Base-by-base conservation (phyloP, 2,113 vertebrate genomes). In the Oreochromis aureus region DNA sequence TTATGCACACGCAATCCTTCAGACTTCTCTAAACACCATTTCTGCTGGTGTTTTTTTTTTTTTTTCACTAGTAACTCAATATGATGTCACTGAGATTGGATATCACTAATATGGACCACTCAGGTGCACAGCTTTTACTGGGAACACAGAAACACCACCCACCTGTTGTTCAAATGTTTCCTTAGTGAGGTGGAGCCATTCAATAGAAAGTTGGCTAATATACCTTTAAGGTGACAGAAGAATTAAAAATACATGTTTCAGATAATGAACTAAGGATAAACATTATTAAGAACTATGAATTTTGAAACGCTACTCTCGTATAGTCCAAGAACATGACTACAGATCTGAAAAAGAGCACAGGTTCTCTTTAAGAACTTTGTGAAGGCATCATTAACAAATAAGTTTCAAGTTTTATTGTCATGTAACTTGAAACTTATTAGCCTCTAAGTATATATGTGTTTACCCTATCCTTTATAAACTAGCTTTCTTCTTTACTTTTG, bases 1-100 rank as follows among this genome's bases (percentile, higher is more conserved):
- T 32, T n/a, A 39, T 39, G 61, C 1, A 66, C 32, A 66, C 10
- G 4, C 18, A n/a, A 0, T 66, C 61, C 32, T 39, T 66, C 61
- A 66, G 18, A 66, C 32, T 1, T 0, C 61, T 39, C 10, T 12
- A 36, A 66, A 66, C 32, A 66, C 18, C 10, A n/a, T 36, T 39
- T 36, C 32, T 66, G 32, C 61, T 66, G n/a, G 24, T 27, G 24
- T 27, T 27, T 27, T 27, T 27, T 27, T 27, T n/a, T 66, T 66
- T 12, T n/a, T 39, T n/a, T 12, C n/a, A 66, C 10, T n/a, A 66
- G 61, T 34, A n/a, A 2, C 18, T 66, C 10, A 0, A 13, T 73
- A 18, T 73, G 69, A 27, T 48, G 41, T 73, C 39, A 69, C 63
- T 69, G 63, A 22, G 19, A 0, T 15, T 69, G 12, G 24, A 71